A percentile compares a stretch with the other conserved stretches of the same genome.
Evolutionary conservation across 2,797 vertebrate species (phyloP).

Genomic region (Okamejei kenojei): DNA sequence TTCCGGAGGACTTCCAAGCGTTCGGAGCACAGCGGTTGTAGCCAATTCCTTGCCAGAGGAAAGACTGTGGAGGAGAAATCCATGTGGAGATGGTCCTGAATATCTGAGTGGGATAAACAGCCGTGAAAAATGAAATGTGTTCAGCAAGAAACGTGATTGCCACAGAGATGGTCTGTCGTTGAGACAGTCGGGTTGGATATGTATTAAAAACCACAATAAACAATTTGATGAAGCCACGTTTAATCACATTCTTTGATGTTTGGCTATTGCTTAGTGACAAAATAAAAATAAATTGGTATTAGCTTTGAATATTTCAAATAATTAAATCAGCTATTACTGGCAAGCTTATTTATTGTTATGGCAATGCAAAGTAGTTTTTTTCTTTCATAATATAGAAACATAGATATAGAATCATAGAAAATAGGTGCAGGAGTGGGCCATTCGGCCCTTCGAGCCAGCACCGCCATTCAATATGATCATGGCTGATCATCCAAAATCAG

Average conservation of each 20-base stretch:
- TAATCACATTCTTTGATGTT: conserved; percentile 11
- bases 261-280: neutral
- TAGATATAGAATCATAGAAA: too few relatives aligned
- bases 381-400: neutral
- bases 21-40: conserved; percentile 79
- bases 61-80: neutral
- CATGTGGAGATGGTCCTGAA: neutral
- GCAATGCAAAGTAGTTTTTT: neutral
- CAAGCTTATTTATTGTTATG: neutral
- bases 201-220: conserved; percentile 22
- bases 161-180: neutral
- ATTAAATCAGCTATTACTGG: neutral
- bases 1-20: conserved; percentile 94
- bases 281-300: neutral
- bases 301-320: neutral
- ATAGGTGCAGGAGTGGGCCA: too few relatives aligned
- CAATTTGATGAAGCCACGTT: conserved; percentile 16
- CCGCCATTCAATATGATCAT: too few relatives aligned
- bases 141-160: neutral
- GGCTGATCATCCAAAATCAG: too few relatives aligned
- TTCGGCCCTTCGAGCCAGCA: too few relatives aligned
- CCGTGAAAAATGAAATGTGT: conserved; percentile 13
- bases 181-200: neutral
- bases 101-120: neutral
- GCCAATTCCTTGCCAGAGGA: neutral